A percentile compares a stretch with the other conserved stretches of the same genome.
Conservation (phyloP, 2,797 vertebrate species). For the Sebastes flavidus region DNA sequence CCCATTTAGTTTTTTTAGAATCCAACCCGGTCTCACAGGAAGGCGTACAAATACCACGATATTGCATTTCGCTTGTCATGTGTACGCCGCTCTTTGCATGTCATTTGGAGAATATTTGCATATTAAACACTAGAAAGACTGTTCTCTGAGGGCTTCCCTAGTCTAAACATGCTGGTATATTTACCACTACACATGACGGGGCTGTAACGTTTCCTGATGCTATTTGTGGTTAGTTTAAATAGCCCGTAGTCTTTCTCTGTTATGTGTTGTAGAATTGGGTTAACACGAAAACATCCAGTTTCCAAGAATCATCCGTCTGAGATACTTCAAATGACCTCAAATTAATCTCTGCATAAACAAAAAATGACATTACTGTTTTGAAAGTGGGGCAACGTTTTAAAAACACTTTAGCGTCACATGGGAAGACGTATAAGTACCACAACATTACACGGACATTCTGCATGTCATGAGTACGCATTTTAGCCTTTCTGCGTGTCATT, state of each 20-base stretch:
- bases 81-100: no score
- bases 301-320: neutral
- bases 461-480: no score
- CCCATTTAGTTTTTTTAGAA: neutral
- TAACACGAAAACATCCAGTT: neutral
- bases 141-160: slow-evolving; percentile 51
- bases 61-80: no score
- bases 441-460: no score
- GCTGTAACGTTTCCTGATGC: slow-evolving; percentile 15
- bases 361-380: neutral
- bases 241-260: neutral
- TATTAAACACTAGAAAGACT: slow-evolving; percentile 45
- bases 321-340: neutral
- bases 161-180: slow-evolving; percentile 32
- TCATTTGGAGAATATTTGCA: slow-evolving; percentile 45
- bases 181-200: slow-evolving; percentile 15
- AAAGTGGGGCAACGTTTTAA: neutral
- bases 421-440: no score
- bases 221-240: slow-evolving; percentile 31
- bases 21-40: no score
- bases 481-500: no score
- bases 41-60: no score
- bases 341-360: neutral
- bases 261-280: neutral
- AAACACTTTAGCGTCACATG: neutral